phyloP scores from a whole-genome alignment of 1,140 invertebrate genomes.

The Apocrypta bakeri region DNA sequence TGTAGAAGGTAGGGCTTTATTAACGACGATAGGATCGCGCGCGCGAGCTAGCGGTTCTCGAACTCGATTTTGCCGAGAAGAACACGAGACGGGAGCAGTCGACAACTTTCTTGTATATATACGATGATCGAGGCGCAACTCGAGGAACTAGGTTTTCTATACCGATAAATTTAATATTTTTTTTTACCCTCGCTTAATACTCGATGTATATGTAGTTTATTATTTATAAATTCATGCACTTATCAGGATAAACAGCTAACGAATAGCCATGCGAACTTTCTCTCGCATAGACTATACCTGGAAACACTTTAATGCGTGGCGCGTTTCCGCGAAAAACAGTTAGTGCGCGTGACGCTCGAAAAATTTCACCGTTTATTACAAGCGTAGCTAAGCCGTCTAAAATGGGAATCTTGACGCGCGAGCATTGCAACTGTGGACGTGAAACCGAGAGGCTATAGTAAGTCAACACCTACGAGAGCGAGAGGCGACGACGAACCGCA shows the following conservation, averaged over 20 bases:
- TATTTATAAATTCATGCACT: too few species aligned
- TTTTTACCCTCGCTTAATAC: too few species aligned
- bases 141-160: too few species aligned
- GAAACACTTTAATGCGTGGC: conserved; percentile 17
- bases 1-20: conserved; percentile 16
- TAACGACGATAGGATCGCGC: conserved; percentile 18
- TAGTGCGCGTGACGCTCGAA: conserved; percentile 29
- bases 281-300: not conserved
- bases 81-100: not conserved
- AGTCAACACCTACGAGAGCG: conserved; percentile 48
- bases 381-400: conserved; percentile 48
- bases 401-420: conserved; percentile 44
- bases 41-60: conserved; percentile 1
- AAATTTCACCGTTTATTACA: conserved; percentile 42
- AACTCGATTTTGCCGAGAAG: not conserved
- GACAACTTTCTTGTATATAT: not conserved
- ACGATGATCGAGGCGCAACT: not conserved
- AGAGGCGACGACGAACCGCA: not conserved
- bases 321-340: conserved; percentile 49
- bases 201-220: too few species aligned
- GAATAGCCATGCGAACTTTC: too few species aligned
- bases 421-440: not conserved
- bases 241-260: too few species aligned
- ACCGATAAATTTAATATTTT: too few species aligned
- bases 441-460: conserved; percentile 17